phyloP scores from a whole-genome alignment of 2,888 invertebrate genomes.

The Petrophora chlorosata region DNA sequence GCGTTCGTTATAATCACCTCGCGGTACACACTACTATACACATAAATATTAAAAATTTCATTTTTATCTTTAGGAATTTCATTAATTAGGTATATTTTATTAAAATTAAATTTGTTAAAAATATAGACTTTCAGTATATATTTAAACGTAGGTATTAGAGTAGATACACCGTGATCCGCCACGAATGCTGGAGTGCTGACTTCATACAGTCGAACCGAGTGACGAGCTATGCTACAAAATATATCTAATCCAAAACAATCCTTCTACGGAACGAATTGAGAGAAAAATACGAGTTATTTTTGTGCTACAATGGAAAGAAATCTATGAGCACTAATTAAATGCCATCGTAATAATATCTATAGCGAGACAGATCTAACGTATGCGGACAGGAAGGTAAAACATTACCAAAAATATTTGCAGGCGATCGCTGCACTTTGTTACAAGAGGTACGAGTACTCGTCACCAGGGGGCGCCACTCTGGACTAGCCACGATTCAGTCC shows the following conservation, averaged over 20 bases:
- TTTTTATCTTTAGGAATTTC: conserved; percentile 80
- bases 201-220: conserved; percentile 54
- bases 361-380: conserved; percentile 53
- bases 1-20: conserved; percentile 60
- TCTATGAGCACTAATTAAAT: conserved; percentile 73
- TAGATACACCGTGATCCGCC: conserved; percentile 60
- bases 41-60: conserved; percentile 78
- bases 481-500: background rate
- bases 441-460: conserved; percentile 20
- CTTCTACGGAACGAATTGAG: conserved; percentile 61
- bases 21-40: conserved; percentile 73
- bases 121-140: conserved; percentile 76
- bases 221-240: conserved; percentile 63
- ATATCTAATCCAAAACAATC: conserved; percentile 53
- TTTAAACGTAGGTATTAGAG: conserved; percentile 71
- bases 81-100: conserved; percentile 75
- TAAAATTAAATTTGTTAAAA: conserved; percentile 80
- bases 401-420: conserved; percentile 80
- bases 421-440: conserved; percentile 57
- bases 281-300: conserved; percentile 55
- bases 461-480: conserved; percentile 23
- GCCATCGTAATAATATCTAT: conserved; percentile 62
- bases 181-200: conserved; percentile 47
- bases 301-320: conserved; percentile 70
- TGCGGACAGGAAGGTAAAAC: conserved; percentile 56